Evolutionary conservation across 2,888 invertebrate species (phyloP).

Genomic region (Synergus japonicus): DNA sequence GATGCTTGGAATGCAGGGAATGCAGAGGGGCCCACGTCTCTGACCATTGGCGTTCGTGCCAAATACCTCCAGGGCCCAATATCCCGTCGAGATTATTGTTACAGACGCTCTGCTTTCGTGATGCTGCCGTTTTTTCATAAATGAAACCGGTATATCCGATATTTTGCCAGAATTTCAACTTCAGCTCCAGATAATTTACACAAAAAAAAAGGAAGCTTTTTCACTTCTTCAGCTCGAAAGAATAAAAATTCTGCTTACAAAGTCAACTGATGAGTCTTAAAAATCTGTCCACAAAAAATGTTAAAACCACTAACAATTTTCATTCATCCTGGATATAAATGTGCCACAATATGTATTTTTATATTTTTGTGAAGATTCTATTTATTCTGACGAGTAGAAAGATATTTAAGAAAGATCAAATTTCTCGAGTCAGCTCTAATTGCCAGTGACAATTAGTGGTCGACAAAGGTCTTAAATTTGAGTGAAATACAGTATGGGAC

Average conservation of each 20-base stretch:
- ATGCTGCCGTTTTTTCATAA: slow-evolving; percentile 37
- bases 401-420: too few species aligned
- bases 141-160: slow-evolving; percentile 30
- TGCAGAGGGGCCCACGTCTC: slow-evolving; percentile 56
- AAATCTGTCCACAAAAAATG: too few species aligned
- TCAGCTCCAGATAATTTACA: background rate
- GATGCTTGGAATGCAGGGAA: slow-evolving; percentile 63
- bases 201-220: background rate
- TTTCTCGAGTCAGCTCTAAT: background rate
- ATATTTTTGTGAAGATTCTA: too few species aligned
- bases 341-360: too few species aligned
- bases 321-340: too few species aligned
- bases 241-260: too few species aligned
- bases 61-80: slow-evolving; percentile 56
- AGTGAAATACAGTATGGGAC: background rate
- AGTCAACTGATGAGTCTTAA: too few species aligned
- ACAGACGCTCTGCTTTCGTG: slow-evolving; percentile 38
- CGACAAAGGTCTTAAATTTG: too few species aligned
- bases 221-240: background rate
- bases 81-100: slow-evolving; percentile 44
- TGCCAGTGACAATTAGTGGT: background rate
- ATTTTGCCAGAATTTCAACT: slow-evolving; percentile 31
- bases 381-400: too few species aligned
- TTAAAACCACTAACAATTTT: too few species aligned
- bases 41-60: slow-evolving; percentile 54